These are phyloP conservation scores for Charina bottae DNA, from an alignment of 2,113 vertebrate genomes.

Conservation along the genomic window DNA sequence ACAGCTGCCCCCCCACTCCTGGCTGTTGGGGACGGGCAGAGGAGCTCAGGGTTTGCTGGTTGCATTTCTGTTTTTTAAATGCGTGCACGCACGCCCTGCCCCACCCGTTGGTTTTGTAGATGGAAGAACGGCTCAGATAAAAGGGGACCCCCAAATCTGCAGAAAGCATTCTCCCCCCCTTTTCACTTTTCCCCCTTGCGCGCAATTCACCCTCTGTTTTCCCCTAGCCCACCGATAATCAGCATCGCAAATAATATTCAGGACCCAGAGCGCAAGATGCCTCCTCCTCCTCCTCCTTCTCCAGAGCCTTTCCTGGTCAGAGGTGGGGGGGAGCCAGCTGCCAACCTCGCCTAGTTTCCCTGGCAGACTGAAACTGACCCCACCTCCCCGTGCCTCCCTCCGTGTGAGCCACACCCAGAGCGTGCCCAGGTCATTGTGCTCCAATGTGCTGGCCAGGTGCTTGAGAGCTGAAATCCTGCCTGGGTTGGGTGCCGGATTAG, in stretches of 20 bases:
- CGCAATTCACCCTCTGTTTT: no score
- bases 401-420: neutral
- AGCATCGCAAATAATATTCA: no score
- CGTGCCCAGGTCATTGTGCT: neutral
- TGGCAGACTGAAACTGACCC: neutral
- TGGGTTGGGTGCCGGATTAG: neutral
- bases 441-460: neutral
- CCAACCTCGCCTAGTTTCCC: neutral
- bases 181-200: neutral
- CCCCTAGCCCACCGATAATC: neutral
- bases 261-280: neutral
- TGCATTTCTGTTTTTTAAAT: no score
- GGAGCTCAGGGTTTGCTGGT: rapidly evolving
- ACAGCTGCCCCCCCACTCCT: neutral
- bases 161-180: neutral
- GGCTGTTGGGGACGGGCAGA: rapidly evolving
- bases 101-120: constrained; percentile 30
- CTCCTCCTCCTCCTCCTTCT: neutral
- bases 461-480: neutral
- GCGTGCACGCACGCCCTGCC: no score
- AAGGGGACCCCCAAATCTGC: neutral
- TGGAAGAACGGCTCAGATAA: constrained; percentile 16
- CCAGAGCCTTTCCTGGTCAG: neutral
- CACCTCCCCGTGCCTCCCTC: neutral
- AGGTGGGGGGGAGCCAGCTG: neutral